These are phyloP conservation scores for Acholoe squamosa DNA, from an alignment of 2,888 invertebrate species.

Conservation along the genomic window DNA sequence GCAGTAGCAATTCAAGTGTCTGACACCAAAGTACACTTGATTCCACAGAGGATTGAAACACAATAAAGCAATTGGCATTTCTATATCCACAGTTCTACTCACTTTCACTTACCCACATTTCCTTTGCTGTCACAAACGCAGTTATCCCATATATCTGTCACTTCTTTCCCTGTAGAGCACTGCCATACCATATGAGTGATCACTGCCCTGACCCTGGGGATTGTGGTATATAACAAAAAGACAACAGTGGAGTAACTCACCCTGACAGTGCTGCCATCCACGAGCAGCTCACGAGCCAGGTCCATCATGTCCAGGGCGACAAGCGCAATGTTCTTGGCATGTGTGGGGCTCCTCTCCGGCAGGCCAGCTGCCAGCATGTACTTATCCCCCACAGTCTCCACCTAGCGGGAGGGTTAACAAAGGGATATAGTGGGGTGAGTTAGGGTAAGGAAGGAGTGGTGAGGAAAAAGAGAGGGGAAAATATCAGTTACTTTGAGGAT, in stretches of 20 bases:
- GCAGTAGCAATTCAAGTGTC: no score
- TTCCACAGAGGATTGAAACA: no score
- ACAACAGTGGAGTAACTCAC: slow-evolving; percentile 54
- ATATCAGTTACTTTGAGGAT: background rate
- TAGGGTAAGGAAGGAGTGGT: background rate
- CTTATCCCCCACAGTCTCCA: slow-evolving; percentile 98
- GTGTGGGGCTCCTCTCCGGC: slow-evolving; percentile 94
- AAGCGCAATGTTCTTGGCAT: slow-evolving; percentile 93
- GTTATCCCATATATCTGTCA: no score
- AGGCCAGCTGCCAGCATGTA: slow-evolving; percentile 98
- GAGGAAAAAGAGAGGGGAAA: background rate
- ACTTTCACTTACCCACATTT: no score
- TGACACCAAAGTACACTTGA: no score
- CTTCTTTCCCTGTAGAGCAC: background rate
- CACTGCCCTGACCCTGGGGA: background rate
- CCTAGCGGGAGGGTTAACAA: slow-evolving; percentile 87
- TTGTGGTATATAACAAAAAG: no score
- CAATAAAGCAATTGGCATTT: no score
- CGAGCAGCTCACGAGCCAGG: slow-evolving; percentile 70
- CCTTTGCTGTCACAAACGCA: no score
- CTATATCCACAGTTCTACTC: no score
- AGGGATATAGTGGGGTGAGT: background rate
- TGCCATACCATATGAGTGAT: background rate
- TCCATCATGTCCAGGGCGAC: slow-evolving; percentile 71
- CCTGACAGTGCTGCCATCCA: slow-evolving; percentile 65